A percentile compares a stretch with the other conserved stretches of the same genome.
These are phyloP conservation scores for Acanthochromis polyacanthus DNA, from an alignment of 2,113 vertebrate genomes.

Conservation along the genomic window DNA sequence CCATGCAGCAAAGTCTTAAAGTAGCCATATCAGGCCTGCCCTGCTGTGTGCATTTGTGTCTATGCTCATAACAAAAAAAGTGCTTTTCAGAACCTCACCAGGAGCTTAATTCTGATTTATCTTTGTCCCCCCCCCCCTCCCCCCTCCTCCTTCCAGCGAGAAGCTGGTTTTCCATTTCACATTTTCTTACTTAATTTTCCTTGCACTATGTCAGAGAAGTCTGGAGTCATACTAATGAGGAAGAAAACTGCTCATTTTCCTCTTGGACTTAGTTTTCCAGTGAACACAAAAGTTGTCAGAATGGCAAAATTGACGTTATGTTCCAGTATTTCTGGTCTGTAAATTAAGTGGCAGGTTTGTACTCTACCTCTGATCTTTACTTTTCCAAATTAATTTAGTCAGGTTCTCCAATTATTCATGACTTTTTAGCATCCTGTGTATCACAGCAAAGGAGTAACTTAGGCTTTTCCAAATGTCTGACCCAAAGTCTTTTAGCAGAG, in stretches of 20 bases:
- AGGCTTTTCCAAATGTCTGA: too few relatives aligned
- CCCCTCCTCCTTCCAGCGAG: constrained; percentile 6
- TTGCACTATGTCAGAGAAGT: constrained; percentile 13
- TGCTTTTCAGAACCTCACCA: constrained; percentile 40
- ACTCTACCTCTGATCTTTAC: neutral
- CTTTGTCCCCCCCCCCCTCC: neutral
- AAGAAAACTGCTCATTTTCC: neutral
- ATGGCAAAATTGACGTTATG: neutral
- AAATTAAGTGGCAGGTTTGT: neutral
- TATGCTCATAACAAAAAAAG: constrained; percentile 36
- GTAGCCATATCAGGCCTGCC: constrained; percentile 65
- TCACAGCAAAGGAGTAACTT: too few relatives aligned
- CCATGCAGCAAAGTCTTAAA: constrained; percentile 61
- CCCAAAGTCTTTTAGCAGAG: too few relatives aligned
- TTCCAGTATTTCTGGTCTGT: neutral
- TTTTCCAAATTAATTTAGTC: neutral
- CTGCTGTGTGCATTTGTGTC: constrained; percentile 66
- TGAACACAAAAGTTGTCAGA: neutral
- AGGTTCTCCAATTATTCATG: too few relatives aligned
- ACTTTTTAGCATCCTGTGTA: too few relatives aligned
- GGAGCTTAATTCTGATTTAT: constrained; percentile 52
- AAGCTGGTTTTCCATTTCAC: neutral
- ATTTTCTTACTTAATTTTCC: neutral
- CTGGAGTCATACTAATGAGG: constrained; percentile 2
- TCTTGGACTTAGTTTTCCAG: neutral